Percentiles rank a stretch among this genome's conserved stretches.
Conservation (phyloP, 2,888 invertebrate species). For the Anoncus sp. region DNA sequence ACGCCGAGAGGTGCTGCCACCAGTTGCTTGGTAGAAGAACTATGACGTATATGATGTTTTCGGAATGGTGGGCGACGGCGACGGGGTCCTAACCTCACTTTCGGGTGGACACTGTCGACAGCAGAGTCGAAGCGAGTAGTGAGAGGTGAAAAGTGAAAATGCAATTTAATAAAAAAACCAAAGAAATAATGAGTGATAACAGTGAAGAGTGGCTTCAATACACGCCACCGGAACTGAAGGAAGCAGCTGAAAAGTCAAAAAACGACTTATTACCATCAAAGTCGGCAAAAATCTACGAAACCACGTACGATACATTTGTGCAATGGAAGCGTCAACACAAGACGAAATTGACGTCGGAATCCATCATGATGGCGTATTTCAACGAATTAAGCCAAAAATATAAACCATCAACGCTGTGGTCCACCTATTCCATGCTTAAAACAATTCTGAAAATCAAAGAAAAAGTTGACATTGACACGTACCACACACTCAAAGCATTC, state of each 20-base stretch:
- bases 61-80: no score
- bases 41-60: neutral
- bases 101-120: no score
- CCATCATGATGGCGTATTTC: slow-evolving; percentile 3
- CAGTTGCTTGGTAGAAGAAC: neutral
- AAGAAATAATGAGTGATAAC: no score
- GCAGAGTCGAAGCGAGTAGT: no score
- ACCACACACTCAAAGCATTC: slow-evolving; percentile 16
- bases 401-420: neutral
- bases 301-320: neutral
- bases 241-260: neutral
- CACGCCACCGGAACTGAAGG: neutral
- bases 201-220: neutral
- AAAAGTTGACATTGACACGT: slow-evolving; percentile 37
- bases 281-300: neutral
- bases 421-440: slow-evolving; percentile 55
- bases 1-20: slow-evolving; percentile 12
- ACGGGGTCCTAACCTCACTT: slow-evolving; percentile 4
- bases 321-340: neutral
- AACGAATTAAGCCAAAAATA: neutral
- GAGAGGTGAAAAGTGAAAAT: no score
- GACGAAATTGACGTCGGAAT: neutral
- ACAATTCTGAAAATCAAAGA: slow-evolving; percentile 27
- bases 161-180: no score
- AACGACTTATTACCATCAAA: neutral